phyloP scores from a whole-genome alignment of 2,113 vertebrate species.

The Chlamydotis undulata region DNA sequence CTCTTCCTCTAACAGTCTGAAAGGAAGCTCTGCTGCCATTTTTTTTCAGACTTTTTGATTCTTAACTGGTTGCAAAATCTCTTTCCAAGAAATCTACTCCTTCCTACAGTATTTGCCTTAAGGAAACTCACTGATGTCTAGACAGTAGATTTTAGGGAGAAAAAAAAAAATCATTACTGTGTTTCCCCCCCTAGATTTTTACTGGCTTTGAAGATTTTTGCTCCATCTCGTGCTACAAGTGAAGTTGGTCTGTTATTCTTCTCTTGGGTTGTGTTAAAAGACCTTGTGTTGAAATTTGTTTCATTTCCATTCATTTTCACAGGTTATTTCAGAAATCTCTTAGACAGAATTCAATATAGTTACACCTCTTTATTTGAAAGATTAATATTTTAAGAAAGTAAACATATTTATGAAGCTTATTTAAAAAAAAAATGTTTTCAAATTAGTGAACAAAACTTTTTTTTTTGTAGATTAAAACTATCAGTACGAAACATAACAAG shows the following conservation, averaged over 20 bases:
- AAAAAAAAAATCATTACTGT: not conserved
- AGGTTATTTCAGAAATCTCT: not conserved
- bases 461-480: not conserved
- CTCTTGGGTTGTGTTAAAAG: not conserved
- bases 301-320: not conserved
- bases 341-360: not conserved
- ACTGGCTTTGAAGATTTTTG: not conserved
- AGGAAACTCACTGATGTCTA: not conserved
- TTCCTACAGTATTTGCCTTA: not conserved
- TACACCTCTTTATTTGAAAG: not conserved
- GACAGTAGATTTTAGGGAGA: not conserved
- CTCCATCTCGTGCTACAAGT: not conserved
- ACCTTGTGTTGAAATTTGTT: not conserved
- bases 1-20: not conserved
- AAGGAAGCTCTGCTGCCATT: not conserved
- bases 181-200: not conserved
- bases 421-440: not conserved
- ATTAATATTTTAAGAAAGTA: not conserved
- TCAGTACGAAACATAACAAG: not conserved
- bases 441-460: not conserved
- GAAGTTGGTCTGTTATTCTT: not conserved
- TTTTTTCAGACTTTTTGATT: not conserved
- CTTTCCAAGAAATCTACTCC: not conserved
- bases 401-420: not conserved
- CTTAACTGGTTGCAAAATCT: not conserved